Evolutionary conservation across 2,888 invertebrate genomes (phyloP).

Genomic region (Dasypogon diadema): DNA sequence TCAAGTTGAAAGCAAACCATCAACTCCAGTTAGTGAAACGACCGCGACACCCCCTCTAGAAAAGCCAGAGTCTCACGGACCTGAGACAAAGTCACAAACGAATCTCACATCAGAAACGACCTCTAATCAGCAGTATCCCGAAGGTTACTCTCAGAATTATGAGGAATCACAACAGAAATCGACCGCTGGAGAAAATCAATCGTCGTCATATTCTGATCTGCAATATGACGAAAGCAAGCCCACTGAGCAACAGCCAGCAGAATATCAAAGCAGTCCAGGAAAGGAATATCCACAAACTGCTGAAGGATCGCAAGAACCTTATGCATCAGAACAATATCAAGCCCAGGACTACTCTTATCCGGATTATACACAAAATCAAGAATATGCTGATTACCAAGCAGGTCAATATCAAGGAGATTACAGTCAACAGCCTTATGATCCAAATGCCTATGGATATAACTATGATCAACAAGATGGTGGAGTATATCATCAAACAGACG

Average conservation of each 20-base stretch:
- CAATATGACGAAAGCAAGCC: slow-evolving; percentile 5
- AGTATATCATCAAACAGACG: neutral
- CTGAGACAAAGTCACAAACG: neutral
- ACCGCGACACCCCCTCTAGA: neutral
- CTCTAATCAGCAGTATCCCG: slow-evolving; percentile 42
- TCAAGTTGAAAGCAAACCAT: slow-evolving; percentile 16
- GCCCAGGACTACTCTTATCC: slow-evolving; percentile 8
- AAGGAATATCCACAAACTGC: neutral
- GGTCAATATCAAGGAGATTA: slow-evolving; percentile 63
- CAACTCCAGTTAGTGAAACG: slow-evolving; percentile 40
- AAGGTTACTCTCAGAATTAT: slow-evolving; percentile 29
- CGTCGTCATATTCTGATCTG: neutral
- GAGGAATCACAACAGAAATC: neutral
- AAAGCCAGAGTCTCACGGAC: neutral
- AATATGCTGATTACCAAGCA: slow-evolving; percentile 7
- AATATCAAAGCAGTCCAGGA: neutral
- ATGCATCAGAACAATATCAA: slow-evolving; percentile 12
- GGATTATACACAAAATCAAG: slow-evolving; percentile 47
- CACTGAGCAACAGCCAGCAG: neutral
- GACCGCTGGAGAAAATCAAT: neutral
- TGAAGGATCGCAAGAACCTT: neutral
- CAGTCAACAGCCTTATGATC: slow-evolving; percentile 62
- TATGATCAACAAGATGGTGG: slow-evolving; percentile 61
- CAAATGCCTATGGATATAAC: slow-evolving; percentile 65
- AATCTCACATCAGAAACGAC: neutral